Evolutionary conservation across 53 echinoderm and acorn worm species (phyloP), one percentile per base, ranked within the genome.

Genomic region (Luidia sarsii): DNA sequence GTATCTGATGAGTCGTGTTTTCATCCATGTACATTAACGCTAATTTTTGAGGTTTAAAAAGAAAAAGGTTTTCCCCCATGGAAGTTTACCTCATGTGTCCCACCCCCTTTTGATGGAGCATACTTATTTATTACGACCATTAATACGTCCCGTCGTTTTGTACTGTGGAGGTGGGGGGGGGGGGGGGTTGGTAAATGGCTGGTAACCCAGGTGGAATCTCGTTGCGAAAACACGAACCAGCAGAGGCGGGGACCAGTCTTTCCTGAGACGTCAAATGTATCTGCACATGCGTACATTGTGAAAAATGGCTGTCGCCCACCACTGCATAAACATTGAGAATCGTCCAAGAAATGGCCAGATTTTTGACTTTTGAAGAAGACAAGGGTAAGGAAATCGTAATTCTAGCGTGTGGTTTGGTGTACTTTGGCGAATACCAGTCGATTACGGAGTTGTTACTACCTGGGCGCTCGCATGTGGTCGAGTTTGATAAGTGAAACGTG

Each of bases 301-400:
- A 70, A 90, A 85, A 85, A 90, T 90, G 90, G 90, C 90, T 85
- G 90, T 85, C 90, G 90, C 85, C 90, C 74, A 54, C 90, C 74
- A 43, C 79, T 85, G 85, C 90, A 85, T 90, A 90, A 85, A 85
- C 90, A 90, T 37, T 43, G 85, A 65, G 80, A 64, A 64, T 80
- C 90, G 80, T 70, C 80, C 64, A 57, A 85, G 81, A 85, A 85
- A 90, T 65, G 80, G 85, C 85, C 90, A 90, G 90, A 90, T 90
- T 90, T 90, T 85, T 83, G 65, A 71, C 80, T 90, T 90, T 85
- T 90, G 66, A 70, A 22, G 71, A 70, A 85, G 81, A 71, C 50
- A 80, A 80, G 71, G 90, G 90, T 90, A 85, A 85, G 90, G 38
- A 52, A 57, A 64, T 37, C 11, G 21, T 39, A 35, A 65, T 90